These are phyloP conservation scores for Drosophila parvula DNA, from an alignment of 1,140 invertebrate species.

Conservation along the genomic window DNA sequence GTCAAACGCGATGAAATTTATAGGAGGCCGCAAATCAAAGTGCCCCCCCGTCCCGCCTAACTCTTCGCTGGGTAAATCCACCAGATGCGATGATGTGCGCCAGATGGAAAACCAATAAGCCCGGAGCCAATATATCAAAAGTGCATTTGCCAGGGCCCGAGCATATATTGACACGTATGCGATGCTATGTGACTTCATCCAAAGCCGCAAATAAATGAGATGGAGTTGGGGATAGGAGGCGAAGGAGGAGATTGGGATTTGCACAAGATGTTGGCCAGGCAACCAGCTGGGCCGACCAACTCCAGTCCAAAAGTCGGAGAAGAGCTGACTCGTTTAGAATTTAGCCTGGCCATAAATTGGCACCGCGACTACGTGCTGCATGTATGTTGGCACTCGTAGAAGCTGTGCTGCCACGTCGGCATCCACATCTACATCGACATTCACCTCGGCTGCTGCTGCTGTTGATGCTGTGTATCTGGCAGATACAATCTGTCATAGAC, in stretches of 20 bases:
- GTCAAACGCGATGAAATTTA: slow-evolving; percentile 75
- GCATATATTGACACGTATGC: slow-evolving; percentile 64
- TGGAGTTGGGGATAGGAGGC: not conserved
- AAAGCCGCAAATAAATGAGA: slow-evolving; percentile 57
- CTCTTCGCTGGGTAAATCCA: slow-evolving; percentile 27
- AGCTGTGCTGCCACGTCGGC: slow-evolving; percentile 52
- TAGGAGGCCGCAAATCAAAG: slow-evolving; percentile 64
- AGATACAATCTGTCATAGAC: slow-evolving; percentile 78
- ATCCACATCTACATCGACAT: slow-evolving; percentile 33
- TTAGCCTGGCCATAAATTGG: slow-evolving; percentile 70
- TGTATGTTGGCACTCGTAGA: slow-evolving; percentile 1
- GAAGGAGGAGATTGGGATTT: slow-evolving; percentile 21
- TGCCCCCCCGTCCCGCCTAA: not conserved
- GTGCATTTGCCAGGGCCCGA: slow-evolving; percentile 61
- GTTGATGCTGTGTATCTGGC: slow-evolving; percentile 50
- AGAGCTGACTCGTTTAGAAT: slow-evolving; percentile 64
- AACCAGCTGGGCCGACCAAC: slow-evolving; percentile 35
- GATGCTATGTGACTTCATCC: slow-evolving; percentile 40
- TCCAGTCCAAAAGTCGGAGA: slow-evolving; percentile 23
- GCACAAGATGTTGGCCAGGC: slow-evolving; percentile 60
- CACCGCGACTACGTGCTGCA: slow-evolving; percentile 34
- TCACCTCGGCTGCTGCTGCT: not conserved
- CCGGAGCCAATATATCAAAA: slow-evolving; percentile 72
- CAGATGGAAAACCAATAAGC: slow-evolving; percentile 72
- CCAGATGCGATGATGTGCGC: slow-evolving; percentile 42